A percentile compares a stretch with the other conserved stretches of the same genome.
Conservation (phyloP, 92 coral and sea anemone genomes). For the Palythoa heliodiscus region DNA sequence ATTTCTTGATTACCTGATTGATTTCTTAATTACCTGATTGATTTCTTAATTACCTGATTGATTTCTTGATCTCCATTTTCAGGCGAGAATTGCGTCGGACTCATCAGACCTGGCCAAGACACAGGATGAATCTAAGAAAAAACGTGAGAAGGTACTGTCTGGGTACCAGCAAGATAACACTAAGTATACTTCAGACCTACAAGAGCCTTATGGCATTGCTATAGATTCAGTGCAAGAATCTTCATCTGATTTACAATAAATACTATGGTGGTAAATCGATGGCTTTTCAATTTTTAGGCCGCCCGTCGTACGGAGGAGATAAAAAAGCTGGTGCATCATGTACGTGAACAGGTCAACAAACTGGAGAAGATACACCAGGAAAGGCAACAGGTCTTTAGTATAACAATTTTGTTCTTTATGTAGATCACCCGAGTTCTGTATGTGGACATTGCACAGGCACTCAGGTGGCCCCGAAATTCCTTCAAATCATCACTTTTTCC, state of each 20-base stretch:
- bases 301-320: conserved; percentile 79
- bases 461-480: neutral
- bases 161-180: neutral
- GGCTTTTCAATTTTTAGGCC: conserved; percentile 45
- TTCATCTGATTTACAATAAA: neutral
- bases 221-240: no score
- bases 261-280: neutral
- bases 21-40: no score
- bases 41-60: no score
- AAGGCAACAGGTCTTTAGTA: conserved; percentile 68
- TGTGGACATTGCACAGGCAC: neutral
- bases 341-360: conserved; percentile 85
- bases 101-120: conserved; percentile 74
- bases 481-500: no score
- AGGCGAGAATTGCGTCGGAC: conserved; percentile 95
- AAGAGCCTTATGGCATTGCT: no score
- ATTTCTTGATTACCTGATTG: no score
- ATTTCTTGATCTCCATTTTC: neutral
- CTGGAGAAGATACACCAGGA: conserved; percentile 90
- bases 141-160: conserved; percentile 77
- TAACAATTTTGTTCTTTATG: neutral
- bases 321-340: conserved; percentile 85
- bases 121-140: conserved; percentile 84
- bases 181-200: no score
- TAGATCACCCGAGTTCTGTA: no score